phyloP scores from a whole-genome alignment of 2,113 vertebrate genomes.

The Plecotus auritus region DNA sequence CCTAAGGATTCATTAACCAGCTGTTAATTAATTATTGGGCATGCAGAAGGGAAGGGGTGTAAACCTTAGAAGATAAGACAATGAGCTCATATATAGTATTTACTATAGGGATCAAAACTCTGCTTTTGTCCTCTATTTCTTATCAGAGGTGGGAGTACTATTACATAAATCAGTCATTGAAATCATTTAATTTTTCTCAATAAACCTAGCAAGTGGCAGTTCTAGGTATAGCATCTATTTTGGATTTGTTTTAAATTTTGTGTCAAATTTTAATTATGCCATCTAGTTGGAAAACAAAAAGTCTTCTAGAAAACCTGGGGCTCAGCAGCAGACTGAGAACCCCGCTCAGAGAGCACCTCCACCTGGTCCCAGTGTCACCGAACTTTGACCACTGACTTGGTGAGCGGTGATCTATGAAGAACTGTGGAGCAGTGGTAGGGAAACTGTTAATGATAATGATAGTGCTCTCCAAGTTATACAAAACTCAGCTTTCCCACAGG shows the following conservation, averaged over 20 bases:
- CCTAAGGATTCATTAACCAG: not conserved
- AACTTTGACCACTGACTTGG: not conserved
- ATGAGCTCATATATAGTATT: not conserved
- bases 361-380: not conserved
- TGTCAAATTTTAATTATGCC: not conserved
- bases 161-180: not conserved
- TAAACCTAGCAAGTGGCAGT: not conserved
- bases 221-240: not conserved
- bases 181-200: not conserved
- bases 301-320: not conserved
- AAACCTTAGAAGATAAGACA: not conserved
- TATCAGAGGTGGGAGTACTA: not conserved
- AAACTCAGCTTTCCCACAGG: not conserved
- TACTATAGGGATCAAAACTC: not conserved
- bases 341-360: too few relatives aligned
- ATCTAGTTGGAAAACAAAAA: not conserved
- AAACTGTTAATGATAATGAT: not conserved
- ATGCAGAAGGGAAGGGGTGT: accelerated
- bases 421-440: not conserved
- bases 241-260: not conserved
- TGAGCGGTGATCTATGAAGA: not conserved
- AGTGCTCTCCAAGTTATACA: not conserved
- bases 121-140: not conserved
- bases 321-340: not conserved
- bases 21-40: not conserved